phyloP scores from a whole-genome alignment of 53 echinoderm and acorn worm species.

The Echinarachnius parma region DNA sequence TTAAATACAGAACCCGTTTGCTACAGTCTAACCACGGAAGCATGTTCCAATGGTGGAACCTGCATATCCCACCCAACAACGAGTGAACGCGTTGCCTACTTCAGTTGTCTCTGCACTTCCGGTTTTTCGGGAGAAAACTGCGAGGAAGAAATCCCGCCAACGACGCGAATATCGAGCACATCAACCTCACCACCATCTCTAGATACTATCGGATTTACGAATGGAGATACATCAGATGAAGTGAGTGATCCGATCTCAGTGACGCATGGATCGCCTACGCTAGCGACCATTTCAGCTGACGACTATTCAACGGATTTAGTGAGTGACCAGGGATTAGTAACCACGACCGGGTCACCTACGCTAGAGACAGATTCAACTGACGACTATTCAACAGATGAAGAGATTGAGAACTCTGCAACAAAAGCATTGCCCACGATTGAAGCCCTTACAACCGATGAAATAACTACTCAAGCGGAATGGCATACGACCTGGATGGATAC shows the following conservation, averaged over 20 bases:
- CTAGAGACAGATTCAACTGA: too few relatives aligned
- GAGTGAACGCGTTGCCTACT: conserved; percentile 1
- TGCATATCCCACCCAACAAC: conserved; percentile 5
- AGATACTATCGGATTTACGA: background rate
- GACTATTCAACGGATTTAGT: too few relatives aligned
- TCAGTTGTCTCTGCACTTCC: conserved; percentile 2
- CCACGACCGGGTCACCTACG: too few relatives aligned
- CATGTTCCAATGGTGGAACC: conserved; percentile 15
- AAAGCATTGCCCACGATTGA: too few relatives aligned
- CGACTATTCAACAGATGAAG: too few relatives aligned
- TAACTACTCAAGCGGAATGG: too few relatives aligned
- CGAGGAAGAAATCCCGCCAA: background rate
- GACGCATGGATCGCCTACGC: too few relatives aligned
- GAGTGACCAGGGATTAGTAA: too few relatives aligned
- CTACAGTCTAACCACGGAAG: background rate
- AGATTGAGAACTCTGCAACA: too few relatives aligned
- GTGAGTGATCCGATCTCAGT: background rate
- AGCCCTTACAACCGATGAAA: too few relatives aligned
- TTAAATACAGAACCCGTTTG: conserved; percentile 31
- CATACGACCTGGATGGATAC: too few relatives aligned
- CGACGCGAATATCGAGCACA: background rate
- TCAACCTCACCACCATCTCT: background rate
- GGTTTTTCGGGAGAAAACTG: conserved; percentile 12
- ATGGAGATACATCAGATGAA: background rate
- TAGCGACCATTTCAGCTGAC: too few relatives aligned